Evolutionary conservation across 92 coral and sea anemone species (phyloP), one percentile per base, ranked within the genome.

Genomic region (Virgularia gustaviana): DNA sequence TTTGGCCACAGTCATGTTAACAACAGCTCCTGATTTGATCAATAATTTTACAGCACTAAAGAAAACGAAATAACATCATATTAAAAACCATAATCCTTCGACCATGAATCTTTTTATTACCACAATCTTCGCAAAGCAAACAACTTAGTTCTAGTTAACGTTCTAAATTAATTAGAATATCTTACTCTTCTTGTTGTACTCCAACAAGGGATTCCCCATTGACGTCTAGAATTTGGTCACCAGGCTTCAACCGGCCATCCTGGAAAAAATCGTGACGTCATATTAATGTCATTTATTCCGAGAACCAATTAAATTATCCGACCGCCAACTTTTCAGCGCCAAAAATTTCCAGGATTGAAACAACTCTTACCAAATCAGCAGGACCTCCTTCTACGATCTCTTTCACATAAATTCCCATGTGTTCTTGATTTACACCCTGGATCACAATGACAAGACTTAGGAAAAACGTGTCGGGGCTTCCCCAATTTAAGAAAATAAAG

Each of bases 191-290:
- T 74, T 94, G 99, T 39, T 89, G 81, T 30, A 94, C 83, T 42
- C 96, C 99, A 6, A 94, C 83, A 66, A 94, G 74, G 36, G 94
- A 86, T 76, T 94, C 99, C 0, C 99, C 96, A 63, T 94, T 89
- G 5, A 94, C 99, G 27, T 87, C 65, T 41, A 94, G 36, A 18
- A 94, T 79, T 43, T 94, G 99, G 67, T 94, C 99, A 12, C 99
- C 99, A 35, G 99, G 90, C 70, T 85, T 83, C 53, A 94, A 39
- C 57, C 99, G 91, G 3, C 96, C 99, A 55, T 94, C 99, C 99
- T 94, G 63, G 8, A 66, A 36, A 55, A 15, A 0, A 62, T 57
- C 64, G 24, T 12, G 64, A 27, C 1, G 18, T 20, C 4, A 36
- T 31, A 15, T 64, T 0, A 19, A 22, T 20, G 9, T 11, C 44